These are phyloP conservation scores for Leucoptera coffeella DNA, from an alignment of 2,888 invertebrate species.

Conservation along the genomic window DNA sequence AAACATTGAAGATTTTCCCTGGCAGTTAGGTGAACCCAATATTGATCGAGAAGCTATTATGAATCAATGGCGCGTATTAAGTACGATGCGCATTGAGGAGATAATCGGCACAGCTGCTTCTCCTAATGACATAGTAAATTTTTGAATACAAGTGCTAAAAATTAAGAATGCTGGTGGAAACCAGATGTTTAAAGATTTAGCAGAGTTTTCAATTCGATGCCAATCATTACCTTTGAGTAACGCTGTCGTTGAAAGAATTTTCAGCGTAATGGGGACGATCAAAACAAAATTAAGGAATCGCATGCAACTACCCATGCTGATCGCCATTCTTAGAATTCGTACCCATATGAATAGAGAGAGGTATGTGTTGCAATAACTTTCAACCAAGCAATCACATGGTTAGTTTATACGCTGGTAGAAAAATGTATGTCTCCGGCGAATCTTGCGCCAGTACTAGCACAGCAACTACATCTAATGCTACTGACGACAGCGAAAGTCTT, in stretches of 20 bases:
- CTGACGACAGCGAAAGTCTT: background rate
- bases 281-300: constrained; percentile 8
- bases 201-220: constrained; percentile 5
- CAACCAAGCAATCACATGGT: constrained; percentile 6
- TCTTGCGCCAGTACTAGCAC: constrained; percentile 6
- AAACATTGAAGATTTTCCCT: constrained; percentile 7
- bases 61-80: constrained; percentile 7
- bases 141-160: constrained; percentile 7
- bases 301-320: constrained; percentile 5
- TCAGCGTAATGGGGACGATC: constrained; percentile 7
- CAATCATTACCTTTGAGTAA: constrained; percentile 8
- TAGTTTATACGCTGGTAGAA: constrained; percentile 6
- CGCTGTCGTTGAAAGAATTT: constrained; percentile 8
- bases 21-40: constrained; percentile 8
- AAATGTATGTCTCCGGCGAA: constrained; percentile 4
- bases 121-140: constrained; percentile 7
- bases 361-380: constrained; percentile 6
- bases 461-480: constrained; percentile 3
- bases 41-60: constrained; percentile 7
- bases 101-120: constrained; percentile 7
- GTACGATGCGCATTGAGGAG: constrained; percentile 7
- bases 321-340: constrained; percentile 6
- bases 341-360: constrained; percentile 6
- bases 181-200: constrained; percentile 7
- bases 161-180: constrained; percentile 8